phyloP scores from a whole-genome alignment of 1,140 invertebrate genomes.

The Gryon sp. region DNA sequence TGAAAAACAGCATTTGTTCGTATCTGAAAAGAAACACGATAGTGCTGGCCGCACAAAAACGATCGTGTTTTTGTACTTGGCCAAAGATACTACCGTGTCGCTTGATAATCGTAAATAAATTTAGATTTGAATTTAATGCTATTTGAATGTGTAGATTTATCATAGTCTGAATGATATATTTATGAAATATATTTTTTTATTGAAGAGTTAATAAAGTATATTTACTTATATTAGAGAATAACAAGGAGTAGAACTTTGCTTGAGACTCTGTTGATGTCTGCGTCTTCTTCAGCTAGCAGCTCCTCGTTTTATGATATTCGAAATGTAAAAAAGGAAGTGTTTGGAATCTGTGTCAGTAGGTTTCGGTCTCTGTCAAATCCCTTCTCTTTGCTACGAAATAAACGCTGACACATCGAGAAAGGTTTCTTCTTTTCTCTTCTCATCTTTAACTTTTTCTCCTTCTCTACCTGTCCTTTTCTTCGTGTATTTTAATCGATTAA shows the following conservation, averaged over 20 bases:
- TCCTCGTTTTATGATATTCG: conserved; percentile 79
- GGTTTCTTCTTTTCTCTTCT: conserved; percentile 68
- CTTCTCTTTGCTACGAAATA: conserved; percentile 59
- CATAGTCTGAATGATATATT: too few species aligned
- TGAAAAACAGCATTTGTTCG: too few species aligned
- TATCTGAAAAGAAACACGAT: too few species aligned
- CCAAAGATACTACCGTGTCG: too few species aligned
- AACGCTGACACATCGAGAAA: conserved; percentile 56
- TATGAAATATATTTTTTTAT: too few species aligned
- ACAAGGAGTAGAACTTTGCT: conserved; percentile 45
- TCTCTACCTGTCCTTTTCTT: conserved; percentile 48
- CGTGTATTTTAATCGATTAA: conserved; percentile 31
- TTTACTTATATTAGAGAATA: too few species aligned
- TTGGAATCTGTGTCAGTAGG: conserved; percentile 77
- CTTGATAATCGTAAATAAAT: too few species aligned
- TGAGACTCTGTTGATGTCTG: conserved; percentile 70
- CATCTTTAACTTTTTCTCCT: conserved; percentile 45
- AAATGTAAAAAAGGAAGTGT: conserved; percentile 79
- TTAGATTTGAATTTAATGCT: too few species aligned
- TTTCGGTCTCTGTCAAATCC: conserved; percentile 71
- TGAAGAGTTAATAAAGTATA: too few species aligned
- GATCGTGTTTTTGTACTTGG: too few species aligned
- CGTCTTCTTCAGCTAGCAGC: conserved; percentile 62
- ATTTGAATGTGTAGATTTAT: too few species aligned
- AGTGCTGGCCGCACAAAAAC: too few species aligned